phyloP scores from a whole-genome alignment of 2,888 invertebrate species.

The Morpho deidamia region DNA sequence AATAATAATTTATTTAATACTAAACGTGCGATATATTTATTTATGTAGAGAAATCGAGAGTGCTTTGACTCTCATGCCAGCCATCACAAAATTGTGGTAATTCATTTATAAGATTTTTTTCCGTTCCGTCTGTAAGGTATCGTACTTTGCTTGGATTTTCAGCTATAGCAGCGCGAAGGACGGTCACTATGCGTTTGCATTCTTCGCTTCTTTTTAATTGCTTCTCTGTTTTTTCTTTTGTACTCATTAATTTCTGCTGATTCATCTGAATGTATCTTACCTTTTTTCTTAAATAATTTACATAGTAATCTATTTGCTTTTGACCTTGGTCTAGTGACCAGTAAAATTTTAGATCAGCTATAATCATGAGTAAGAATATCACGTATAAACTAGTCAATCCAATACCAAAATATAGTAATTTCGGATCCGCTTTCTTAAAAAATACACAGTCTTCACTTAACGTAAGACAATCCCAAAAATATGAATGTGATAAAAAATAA shows the following conservation, averaged over 20 bases:
- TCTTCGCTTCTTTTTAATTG: conserved; percentile 43
- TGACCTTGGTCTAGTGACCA: conserved; percentile 52
- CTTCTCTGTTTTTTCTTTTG: conserved; percentile 49
- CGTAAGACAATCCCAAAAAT: conserved; percentile 59
- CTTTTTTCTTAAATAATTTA: conserved; percentile 48
- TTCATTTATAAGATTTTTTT: conserved; percentile 3
- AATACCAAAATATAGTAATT: conserved; percentile 48
- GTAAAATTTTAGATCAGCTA: conserved; percentile 52
- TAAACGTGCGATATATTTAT: too few species aligned
- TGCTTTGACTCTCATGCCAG: conserved; percentile 32
- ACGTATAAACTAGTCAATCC: conserved; percentile 44
- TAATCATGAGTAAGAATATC: conserved; percentile 42
- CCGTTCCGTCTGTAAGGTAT: conserved; percentile 1
- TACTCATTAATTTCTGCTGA: conserved; percentile 44
- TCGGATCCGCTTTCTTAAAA: conserved; percentile 42
- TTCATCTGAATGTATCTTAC: conserved; percentile 45
- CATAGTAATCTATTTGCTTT: conserved; percentile 44
- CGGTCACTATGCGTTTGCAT: conserved; percentile 39
- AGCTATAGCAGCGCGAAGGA: conserved; percentile 34
- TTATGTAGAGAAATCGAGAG: conserved; percentile 24
- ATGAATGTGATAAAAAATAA: conserved; percentile 35
- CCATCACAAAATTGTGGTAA: conserved; percentile 8
- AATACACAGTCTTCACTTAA: conserved; percentile 52
- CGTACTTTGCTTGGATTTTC: conserved; percentile 1
- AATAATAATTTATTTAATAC: too few species aligned